Base-by-base conservation (phyloP, 2,888 invertebrate species). In the Agrochola macilenta region DNA sequence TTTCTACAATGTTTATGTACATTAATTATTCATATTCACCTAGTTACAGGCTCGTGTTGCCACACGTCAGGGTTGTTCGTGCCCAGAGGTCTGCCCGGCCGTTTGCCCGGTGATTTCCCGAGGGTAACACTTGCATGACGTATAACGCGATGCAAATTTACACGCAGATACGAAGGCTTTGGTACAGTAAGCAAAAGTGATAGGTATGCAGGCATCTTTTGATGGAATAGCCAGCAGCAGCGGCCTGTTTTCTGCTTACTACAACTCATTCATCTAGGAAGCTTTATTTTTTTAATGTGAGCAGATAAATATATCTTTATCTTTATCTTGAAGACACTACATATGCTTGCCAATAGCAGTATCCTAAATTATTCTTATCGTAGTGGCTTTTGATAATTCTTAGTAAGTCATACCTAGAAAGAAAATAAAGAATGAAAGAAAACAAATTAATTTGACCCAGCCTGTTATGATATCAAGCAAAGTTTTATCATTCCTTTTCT, bases 71-170 rank as follows among this genome's bases (percentile, higher is more conserved):
- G 49, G 72, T 11, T 66, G 26, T 58, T 71, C 39, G 39, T 69
- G 52, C 77, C 69, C 69, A 65, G 57, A 58, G 72, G 74, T 52
- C 54, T 77, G 68, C 57, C 74, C 64, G 68, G 60, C 39, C 43
- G 72, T 69, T 75, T 74, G 71, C 74, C 65, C 65, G 17, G 26
- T 86, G 81, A 87, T 87, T 87, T 87, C 86, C 86, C 88, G 52
- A 17, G 79, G 76, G 88, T 61, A 26, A 69, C 65, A 79, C 80
- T 65, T 39, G 39, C 70, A 57, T 80, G 76, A 84, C 77, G 69
- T 69, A 76, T 66, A 60, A 69, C 61, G 49, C 66, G 77, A 87
- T 85, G 78, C 80, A 83, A 85, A 87, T 79, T 82, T 73, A 87
- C 69, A 35, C 60, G 46, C 78, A 1, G 52, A 69, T 75, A 61